Base-by-base conservation (phyloP, 92 coral and sea anemone species). In the Porites divaricata region DNA sequence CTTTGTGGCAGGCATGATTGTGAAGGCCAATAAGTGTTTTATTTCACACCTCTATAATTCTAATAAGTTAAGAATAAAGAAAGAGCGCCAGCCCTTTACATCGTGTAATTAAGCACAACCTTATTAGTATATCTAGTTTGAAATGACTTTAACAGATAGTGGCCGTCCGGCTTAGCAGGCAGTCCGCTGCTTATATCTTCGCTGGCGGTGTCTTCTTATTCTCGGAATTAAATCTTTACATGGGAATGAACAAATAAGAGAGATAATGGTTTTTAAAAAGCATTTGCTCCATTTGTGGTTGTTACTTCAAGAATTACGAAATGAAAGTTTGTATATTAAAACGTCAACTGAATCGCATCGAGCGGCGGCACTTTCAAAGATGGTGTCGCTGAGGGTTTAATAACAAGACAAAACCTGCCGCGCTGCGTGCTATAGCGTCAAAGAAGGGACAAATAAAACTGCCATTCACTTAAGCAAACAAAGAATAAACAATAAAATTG, bases 401-500 rank as follows among this genome's bases (percentile, higher is more conserved):
- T 82, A 72, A 82, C 52, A 16, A 62, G 62, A 82, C 86, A 82
- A 82, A 82, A 62, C 58, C 86, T 41, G 86, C 72, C 76, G 78
- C 81, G 0, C 81, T 65, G 84, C 66, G 64, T 77, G 89, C 79
- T 75, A 79, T 73, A 74, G 76, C 56, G 45, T 17, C 86, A 81
- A 66, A 64, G 86, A 75, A 69, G 89, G 26, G 81, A 69, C 85
- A 90, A 89, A 89, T 66, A 74, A 87, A 85, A 78, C 79, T 81
- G 85, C 72, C 90, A 79, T 84, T 87, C 79, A 80, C 81, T 75
- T 90, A 88, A 87, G 96, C 79, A 90, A 93, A 93, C 86, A 93
- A 81, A 78, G 86, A 52, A 58, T 54, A 25, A 72, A 90, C 96
- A 93, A 88, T 83, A 56, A 75, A 76, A 77, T 58, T 72, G 79